phyloP scores from a whole-genome alignment of 2,113 vertebrate genomes.

The Pholis gunnellus region DNA sequence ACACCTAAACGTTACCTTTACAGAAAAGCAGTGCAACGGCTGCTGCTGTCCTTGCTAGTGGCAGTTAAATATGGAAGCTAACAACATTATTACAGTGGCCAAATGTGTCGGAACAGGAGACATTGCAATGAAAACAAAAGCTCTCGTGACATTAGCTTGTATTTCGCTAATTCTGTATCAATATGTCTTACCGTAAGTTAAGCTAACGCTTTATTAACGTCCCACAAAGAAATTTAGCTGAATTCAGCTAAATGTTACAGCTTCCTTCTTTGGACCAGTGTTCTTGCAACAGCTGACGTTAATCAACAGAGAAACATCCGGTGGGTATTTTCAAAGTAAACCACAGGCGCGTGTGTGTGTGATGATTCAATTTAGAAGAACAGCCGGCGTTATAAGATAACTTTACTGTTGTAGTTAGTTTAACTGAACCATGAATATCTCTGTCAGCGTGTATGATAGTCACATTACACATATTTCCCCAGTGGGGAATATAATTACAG shows the following conservation, averaged over 20 bases:
- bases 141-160: neutral
- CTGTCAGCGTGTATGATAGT: too few relatives aligned
- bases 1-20: neutral
- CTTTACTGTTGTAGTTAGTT: neutral
- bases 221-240: constrained; percentile 20
- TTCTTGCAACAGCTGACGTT: neutral
- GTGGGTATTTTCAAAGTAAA: constrained; percentile 40
- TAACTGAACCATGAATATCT: neutral
- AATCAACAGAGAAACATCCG: constrained; percentile 9
- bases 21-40: neutral
- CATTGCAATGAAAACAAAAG: neutral
- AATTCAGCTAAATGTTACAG: constrained; percentile 32
- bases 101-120: neutral
- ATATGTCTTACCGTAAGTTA: neutral
- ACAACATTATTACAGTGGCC: too few relatives aligned
- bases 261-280: constrained; percentile 55
- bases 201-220: neutral
- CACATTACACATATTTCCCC: neutral
- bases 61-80: neutral
- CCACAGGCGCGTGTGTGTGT: neutral
- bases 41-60: neutral
- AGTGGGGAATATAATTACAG: neutral
- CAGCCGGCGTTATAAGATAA: neutral
- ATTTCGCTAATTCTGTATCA: neutral
- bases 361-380: neutral